A percentile compares a stretch with the other conserved stretches of the same genome.
Conservation (phyloP, 2,113 vertebrate species). For the Nerophis lumbriciformis region DNA sequence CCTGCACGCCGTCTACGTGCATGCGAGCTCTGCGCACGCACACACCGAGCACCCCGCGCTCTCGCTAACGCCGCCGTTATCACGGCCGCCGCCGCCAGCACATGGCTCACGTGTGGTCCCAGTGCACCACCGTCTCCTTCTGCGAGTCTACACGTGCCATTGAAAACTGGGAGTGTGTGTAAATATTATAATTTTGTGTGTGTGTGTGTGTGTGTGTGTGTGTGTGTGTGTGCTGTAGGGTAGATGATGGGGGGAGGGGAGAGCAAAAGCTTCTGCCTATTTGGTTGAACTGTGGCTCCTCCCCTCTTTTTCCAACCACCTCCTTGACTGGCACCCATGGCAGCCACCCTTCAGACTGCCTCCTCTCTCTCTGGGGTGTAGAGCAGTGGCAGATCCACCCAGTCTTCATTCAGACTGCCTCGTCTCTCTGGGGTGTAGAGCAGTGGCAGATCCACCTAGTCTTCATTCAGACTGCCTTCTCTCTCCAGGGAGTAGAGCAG, state of each 20-base stretch:
- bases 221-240: slow-evolving; percentile 36
- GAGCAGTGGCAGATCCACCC: too few relatives aligned
- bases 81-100: slow-evolving; percentile 40
- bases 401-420: not conserved
- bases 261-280: slow-evolving; percentile 51
- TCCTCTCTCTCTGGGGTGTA: slow-evolving; percentile 8
- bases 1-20: slow-evolving; percentile 56
- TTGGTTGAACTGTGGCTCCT: slow-evolving; percentile 59
- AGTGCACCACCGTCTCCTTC: slow-evolving; percentile 48
- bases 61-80: slow-evolving; percentile 29
- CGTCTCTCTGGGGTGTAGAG: not conserved
- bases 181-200: slow-evolving; percentile 12
- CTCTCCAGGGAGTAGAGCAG: not conserved
- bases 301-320: slow-evolving; percentile 44
- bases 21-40: slow-evolving; percentile 51
- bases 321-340: slow-evolving; percentile 41
- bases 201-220: slow-evolving; percentile 13
- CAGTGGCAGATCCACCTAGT: too few relatives aligned
- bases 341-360: slow-evolving; percentile 30
- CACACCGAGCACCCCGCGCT: slow-evolving; percentile 31
- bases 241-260: slow-evolving; percentile 1
- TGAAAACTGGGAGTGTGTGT: slow-evolving; percentile 38
- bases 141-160: slow-evolving; percentile 51
- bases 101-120: slow-evolving; percentile 39
- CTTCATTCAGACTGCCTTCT: not conserved